Evolutionary conservation across 2,888 invertebrate species (phyloP), one percentile per base, ranked within the genome.

Genomic region (Yponomeuta cagnagella): DNA sequence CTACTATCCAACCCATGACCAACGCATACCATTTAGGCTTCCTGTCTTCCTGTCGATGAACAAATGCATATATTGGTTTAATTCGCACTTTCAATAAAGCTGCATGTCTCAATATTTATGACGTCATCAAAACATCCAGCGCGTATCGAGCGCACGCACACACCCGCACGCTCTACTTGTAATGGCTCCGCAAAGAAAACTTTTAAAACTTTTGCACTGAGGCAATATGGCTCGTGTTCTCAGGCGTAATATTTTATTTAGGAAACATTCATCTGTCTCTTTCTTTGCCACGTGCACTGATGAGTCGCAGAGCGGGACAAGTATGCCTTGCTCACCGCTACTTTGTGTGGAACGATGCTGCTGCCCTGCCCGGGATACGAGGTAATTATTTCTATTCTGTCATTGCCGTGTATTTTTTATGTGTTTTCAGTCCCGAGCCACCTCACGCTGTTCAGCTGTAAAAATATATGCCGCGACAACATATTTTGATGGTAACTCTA

Each of bases 221-320:
- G 90, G 92, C 93, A 92, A 92, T 92, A 92, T 92, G 92, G 92
- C 92, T 90, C 91, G 90, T 89, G 90, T 91, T 92, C 90, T 89
- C 88, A 87, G 86, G 87, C 91, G 89, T 89, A 87, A 90, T 88
- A 88, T 90, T 91, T 92, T 92, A 92, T 92, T 91, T 90, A 89
- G 90, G 89, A 85, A 87, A 87, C 88, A 82, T 80, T 84, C 74
- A 80, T 78, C 83, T 78, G 78, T 90, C 90, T 82, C 84, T 76
- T 78, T 92, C 87, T 80, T 71, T 71, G 75, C 74, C 74, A 78
- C 75, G 75, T 75, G 75, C 75, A 76, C 73, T 75, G 74, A 73
- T 72, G 77, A 77, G 74, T 70, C 75, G 73, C 73, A 73, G 81
- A 90, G 79, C 72, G 78, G 77, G 89, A 88, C 72, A 75, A 82